Conservation (phyloP, 1,140 invertebrate species). For the Drosophila ananassae region DNA sequence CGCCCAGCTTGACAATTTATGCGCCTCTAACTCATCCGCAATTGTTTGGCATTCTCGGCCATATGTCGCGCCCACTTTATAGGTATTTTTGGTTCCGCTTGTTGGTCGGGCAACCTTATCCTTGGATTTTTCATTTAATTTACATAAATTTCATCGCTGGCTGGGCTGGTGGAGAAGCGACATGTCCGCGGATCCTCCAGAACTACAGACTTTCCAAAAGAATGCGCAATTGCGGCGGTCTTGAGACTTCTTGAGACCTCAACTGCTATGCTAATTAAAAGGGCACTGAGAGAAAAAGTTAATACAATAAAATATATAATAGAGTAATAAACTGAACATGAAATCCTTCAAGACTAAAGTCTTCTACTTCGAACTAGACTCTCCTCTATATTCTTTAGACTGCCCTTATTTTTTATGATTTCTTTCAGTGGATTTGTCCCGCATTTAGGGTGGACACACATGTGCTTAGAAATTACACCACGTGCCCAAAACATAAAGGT, state of each 20-base stretch:
- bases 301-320: too few relatives aligned
- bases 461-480: slow-evolving; percentile 20
- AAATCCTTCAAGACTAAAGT: too few relatives aligned
- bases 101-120: slow-evolving; percentile 54
- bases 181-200: slow-evolving; percentile 16
- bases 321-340: too few relatives aligned
- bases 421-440: slow-evolving; percentile 8
- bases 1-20: slow-evolving; percentile 65
- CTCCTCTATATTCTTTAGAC: too few relatives aligned
- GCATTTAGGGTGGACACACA: not conserved
- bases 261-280: slow-evolving; percentile 61
- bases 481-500: slow-evolving; percentile 22
- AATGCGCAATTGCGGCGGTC: slow-evolving; percentile 50
- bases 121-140: slow-evolving; percentile 65
- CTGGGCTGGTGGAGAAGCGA: slow-evolving; percentile 34
- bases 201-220: slow-evolving; percentile 28
- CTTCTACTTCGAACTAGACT: too few relatives aligned
- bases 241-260: slow-evolving; percentile 34
- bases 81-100: slow-evolving; percentile 59
- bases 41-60: slow-evolving; percentile 44
- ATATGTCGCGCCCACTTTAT: slow-evolving; percentile 53
- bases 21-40: slow-evolving; percentile 51
- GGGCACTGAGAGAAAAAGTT: slow-evolving; percentile 6
- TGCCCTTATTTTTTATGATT: not conserved
- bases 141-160: slow-evolving; percentile 79